phyloP scores from a whole-genome alignment of 2,113 vertebrate genomes.

The Neopipo cinnamomea region DNA sequence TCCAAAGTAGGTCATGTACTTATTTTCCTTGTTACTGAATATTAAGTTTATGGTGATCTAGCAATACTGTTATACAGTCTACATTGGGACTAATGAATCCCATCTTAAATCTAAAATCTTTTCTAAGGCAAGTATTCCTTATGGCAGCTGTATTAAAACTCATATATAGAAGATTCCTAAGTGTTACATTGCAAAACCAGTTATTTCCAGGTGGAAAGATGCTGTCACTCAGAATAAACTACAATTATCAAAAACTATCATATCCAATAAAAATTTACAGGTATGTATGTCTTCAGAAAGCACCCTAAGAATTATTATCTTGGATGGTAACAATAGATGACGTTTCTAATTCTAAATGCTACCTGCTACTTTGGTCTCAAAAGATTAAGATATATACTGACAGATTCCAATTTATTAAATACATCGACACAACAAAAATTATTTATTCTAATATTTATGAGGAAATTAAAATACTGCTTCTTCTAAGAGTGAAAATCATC shows the following conservation, averaged over 20 bases:
- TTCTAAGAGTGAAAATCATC: background rate
- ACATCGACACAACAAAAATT: background rate
- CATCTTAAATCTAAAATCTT: background rate
- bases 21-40: background rate
- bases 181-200: background rate
- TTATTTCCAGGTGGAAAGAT: background rate
- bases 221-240: background rate
- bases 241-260: background rate
- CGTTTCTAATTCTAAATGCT: background rate
- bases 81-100: background rate
- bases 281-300: background rate
- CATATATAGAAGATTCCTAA: background rate
- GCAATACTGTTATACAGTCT: background rate
- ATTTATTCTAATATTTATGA: background rate
- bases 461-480: background rate
- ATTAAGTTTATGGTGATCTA: background rate
- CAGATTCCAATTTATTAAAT: background rate
- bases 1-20: background rate
- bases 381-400: background rate
- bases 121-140: background rate
- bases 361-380: background rate
- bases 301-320: background rate
- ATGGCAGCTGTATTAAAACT: background rate
- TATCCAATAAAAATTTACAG: background rate
- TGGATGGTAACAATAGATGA: background rate